Evolutionary conservation across 2,888 invertebrate genomes (phyloP).

Genomic region (Mimas tiliae): DNA sequence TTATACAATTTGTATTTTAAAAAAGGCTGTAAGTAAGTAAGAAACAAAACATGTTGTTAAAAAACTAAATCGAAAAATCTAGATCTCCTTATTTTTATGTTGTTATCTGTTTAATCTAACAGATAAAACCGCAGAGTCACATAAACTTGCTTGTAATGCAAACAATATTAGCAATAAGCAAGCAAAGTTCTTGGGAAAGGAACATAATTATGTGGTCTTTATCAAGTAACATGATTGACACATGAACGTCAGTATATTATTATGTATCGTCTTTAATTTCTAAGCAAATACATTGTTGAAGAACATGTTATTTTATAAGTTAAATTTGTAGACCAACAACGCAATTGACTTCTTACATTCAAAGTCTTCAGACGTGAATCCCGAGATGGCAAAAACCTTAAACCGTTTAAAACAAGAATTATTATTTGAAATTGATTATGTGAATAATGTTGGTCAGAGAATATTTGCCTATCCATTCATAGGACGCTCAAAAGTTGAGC

Average conservation of each 20-base stretch:
- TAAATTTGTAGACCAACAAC: background rate
- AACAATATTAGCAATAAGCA: no score
- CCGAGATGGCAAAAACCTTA: constrained; percentile 39
- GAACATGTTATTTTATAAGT: background rate
- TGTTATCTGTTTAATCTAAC: background rate
- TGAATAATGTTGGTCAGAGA: constrained; percentile 53
- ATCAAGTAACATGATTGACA: constrained; percentile 37
- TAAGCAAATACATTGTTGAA: constrained; percentile 23
- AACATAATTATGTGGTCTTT: constrained; percentile 28
- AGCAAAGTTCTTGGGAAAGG: constrained; percentile 1
- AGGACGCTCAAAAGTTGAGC: constrained; percentile 46
- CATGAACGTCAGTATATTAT: constrained; percentile 25
- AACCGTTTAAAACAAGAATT: constrained; percentile 47
- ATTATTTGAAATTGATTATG: constrained; percentile 53
- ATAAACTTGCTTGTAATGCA: background rate
- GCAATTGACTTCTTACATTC: background rate
- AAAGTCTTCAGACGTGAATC: background rate
- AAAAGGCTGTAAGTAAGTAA: no score
- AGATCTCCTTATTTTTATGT: no score
- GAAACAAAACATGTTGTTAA: no score
- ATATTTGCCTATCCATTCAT: constrained; percentile 64
- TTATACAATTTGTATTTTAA: no score
- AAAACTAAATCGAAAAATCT: no score
- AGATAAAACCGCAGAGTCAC: background rate
- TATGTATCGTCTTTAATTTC: constrained; percentile 24